Evolutionary conservation across 2,797 vertebrate genomes (phyloP).

Genomic region (Myotis vivesi): DNA sequence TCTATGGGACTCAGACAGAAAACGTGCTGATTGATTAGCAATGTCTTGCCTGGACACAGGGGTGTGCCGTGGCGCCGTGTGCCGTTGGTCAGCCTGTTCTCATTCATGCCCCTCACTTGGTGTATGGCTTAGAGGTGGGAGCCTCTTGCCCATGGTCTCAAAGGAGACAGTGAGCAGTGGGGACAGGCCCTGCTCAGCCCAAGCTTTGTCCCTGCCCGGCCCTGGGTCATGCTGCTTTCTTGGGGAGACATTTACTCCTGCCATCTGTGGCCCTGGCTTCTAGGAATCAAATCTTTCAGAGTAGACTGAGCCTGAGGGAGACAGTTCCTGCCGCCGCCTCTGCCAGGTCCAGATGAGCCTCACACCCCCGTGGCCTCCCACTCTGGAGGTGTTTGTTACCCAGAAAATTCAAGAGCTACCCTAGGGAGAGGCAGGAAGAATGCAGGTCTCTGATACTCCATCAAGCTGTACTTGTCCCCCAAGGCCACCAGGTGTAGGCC

Average conservation of each 20-base stretch:
- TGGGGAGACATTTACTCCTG: background rate
- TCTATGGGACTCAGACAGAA: background rate
- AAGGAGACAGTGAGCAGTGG: background rate
- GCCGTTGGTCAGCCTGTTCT: background rate
- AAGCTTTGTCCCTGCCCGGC: background rate
- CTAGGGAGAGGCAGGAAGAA: background rate
- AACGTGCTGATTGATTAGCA: background rate
- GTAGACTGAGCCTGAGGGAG: background rate
- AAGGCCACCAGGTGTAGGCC: background rate
- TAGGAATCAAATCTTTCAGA: background rate
- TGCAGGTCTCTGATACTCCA: background rate
- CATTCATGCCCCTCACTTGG: background rate
- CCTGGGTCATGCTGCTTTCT: background rate
- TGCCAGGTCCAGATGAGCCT: background rate
- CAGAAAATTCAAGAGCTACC: background rate
- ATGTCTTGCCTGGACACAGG: background rate
- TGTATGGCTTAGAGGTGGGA: background rate
- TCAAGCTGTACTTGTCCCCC: no score
- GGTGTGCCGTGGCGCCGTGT: fast-evolving
- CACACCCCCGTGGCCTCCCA: background rate
- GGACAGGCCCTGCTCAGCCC: background rate
- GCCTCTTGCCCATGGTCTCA: background rate
- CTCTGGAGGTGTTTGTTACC: background rate
- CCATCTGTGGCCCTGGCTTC: background rate
- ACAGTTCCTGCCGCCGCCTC: background rate